These are phyloP conservation scores for Drosophila kanapiae DNA, from an alignment of 1,140 invertebrate genomes.

Conservation along the genomic window DNA sequence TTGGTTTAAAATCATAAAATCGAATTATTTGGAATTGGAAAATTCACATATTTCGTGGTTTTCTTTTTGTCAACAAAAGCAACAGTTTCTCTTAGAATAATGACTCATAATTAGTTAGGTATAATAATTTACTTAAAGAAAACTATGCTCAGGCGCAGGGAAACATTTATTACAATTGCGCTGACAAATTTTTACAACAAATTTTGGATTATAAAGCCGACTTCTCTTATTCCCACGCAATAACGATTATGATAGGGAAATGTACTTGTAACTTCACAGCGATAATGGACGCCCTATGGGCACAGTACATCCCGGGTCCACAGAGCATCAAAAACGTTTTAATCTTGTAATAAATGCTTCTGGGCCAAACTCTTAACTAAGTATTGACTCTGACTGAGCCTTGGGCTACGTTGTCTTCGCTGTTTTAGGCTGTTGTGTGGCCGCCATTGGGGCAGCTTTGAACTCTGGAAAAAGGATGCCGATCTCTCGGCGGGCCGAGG, in stretches of 20 bases:
- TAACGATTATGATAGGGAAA: background rate
- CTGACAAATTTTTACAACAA: background rate
- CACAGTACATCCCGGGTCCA: background rate
- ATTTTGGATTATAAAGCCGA: background rate
- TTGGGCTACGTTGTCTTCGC: conserved; percentile 5
- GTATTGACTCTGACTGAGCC: too few relatives aligned
- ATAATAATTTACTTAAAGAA: background rate
- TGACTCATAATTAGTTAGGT: background rate
- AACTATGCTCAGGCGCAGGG: too few relatives aligned
- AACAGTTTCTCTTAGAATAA: background rate
- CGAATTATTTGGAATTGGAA: background rate
- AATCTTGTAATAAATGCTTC: background rate
- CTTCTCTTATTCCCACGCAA: background rate
- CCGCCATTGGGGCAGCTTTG: conserved; percentile 31
- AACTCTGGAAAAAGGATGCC: conserved; percentile 94
- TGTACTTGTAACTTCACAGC: background rate
- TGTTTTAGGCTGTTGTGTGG: conserved; percentile 32
- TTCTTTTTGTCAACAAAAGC: background rate
- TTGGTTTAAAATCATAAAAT: background rate
- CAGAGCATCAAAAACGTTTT: background rate
- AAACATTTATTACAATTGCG: background rate
- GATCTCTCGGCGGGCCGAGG: conserved; percentile 92
- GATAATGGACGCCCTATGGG: conserved; percentile 1
- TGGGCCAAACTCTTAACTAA: too few relatives aligned
- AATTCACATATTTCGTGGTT: too few relatives aligned